These are phyloP conservation scores for Watsonalla binaria DNA, from an alignment of 2,888 invertebrate genomes.

Conservation along the genomic window DNA sequence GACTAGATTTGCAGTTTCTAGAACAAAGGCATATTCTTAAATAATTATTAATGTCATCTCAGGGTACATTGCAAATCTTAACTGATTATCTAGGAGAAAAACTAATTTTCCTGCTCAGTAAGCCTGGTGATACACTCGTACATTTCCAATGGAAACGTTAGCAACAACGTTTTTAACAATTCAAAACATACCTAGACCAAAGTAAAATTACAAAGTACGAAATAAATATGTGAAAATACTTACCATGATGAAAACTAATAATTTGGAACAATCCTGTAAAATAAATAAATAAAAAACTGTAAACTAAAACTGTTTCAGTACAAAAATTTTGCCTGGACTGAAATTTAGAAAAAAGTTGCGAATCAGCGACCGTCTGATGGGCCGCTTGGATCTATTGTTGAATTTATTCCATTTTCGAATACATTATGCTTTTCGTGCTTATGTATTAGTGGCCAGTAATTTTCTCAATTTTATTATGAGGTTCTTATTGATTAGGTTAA, in stretches of 20 bases:
- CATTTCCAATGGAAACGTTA: no score
- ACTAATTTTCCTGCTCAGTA: no score
- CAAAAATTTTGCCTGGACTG: constrained; percentile 60
- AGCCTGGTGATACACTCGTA: no score
- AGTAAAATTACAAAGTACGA: no score
- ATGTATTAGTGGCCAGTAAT: constrained; percentile 19
- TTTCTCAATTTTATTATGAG: not conserved
- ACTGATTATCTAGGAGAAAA: no score
- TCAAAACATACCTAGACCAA: no score
- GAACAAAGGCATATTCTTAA: no score
- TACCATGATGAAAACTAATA: constrained; percentile 65
- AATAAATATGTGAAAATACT: constrained; percentile 31
- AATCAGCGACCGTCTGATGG: constrained; percentile 57
- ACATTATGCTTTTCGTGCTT: constrained; percentile 16
- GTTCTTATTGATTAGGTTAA: not conserved
- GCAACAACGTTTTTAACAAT: no score
- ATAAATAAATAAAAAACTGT: constrained; percentile 41
- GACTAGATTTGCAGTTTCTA: no score
- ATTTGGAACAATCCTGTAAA: constrained; percentile 54
- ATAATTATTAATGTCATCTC: no score
- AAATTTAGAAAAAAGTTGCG: constrained; percentile 69
- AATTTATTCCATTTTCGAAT: constrained; percentile 55
- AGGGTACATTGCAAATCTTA: no score
- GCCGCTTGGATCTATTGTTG: constrained; percentile 53
- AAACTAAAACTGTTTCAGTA: constrained; percentile 48